Percentiles rank a stretch among this genome's conserved stretches.
phyloP scores from a whole-genome alignment of 1,140 invertebrate species.

The Heliothis virescens region DNA sequence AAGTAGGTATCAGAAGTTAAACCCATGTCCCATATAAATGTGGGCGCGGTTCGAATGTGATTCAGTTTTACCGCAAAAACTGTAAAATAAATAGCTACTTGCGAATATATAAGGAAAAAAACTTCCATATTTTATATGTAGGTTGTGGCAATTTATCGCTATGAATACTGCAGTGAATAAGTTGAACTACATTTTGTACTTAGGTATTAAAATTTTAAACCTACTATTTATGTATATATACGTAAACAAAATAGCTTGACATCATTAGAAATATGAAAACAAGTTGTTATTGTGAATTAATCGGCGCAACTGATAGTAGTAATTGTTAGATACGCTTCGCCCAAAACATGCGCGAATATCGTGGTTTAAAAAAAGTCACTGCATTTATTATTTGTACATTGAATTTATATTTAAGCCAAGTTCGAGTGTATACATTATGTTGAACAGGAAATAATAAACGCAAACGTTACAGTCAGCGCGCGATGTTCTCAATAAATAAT shows the following conservation, averaged over 20 bases:
- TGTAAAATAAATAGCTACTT: neutral
- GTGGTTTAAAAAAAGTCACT: neutral
- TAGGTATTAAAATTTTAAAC: slow-evolving; percentile 13
- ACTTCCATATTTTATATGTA: neutral
- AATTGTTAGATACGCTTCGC: neutral
- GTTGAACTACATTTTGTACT: slow-evolving; percentile 11
- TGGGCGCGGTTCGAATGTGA: slow-evolving; percentile 29
- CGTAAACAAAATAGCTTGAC: slow-evolving; percentile 15
- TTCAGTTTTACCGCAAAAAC: slow-evolving; percentile 21
- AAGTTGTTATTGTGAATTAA: slow-evolving; percentile 20
- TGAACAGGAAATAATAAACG: slow-evolving; percentile 74
- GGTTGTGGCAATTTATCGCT: neutral
- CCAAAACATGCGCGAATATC: neutral
- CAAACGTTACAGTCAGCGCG: slow-evolving; percentile 60
- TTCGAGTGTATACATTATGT: slow-evolving; percentile 53
- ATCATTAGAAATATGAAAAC: slow-evolving; percentile 25
- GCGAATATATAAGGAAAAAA: neutral
- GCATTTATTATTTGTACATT: slow-evolving; percentile 2
- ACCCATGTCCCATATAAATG: neutral
- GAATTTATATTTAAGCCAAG: slow-evolving; percentile 47
- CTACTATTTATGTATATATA: neutral
- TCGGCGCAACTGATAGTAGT: neutral
- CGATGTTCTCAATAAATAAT: slow-evolving; percentile 80
- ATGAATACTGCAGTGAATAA: neutral
- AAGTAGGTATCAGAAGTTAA: slow-evolving; percentile 4